Evolutionary conservation across 1,140 invertebrate genomes (phyloP).

Genomic region (Heliothis virescens): DNA sequence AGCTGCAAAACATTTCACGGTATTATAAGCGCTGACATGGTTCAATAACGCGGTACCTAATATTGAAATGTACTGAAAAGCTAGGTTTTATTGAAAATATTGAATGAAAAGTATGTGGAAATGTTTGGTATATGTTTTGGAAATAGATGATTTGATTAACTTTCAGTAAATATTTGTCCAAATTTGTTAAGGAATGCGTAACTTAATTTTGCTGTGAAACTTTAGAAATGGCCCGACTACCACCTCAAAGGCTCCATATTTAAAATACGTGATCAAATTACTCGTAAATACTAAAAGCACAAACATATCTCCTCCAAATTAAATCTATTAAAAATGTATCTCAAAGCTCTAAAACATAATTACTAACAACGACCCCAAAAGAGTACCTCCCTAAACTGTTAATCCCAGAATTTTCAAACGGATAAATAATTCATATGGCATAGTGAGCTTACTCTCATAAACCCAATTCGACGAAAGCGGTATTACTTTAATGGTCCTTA

Average conservation of each 20-base stretch:
- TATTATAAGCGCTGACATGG: not conserved
- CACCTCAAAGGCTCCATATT: not conserved
- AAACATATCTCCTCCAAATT: too few species aligned
- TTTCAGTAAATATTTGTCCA: too few species aligned
- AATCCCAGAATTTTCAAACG: not conserved
- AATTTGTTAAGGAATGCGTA: too few species aligned
- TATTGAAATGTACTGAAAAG: not conserved
- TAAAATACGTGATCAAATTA: not conserved
- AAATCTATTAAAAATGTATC: too few species aligned
- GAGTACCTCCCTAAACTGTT: not conserved
- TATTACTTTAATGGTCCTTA: conserved; percentile 33
- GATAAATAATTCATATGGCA: conserved; percentile 19
- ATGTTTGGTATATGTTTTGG: too few species aligned
- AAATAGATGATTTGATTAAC: too few species aligned
- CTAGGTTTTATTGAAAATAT: too few species aligned
- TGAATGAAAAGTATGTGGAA: too few species aligned
- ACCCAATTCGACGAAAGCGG: conserved; percentile 17
- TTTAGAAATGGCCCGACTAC: too few species aligned
- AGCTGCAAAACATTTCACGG: not conserved
- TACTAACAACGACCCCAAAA: not conserved
- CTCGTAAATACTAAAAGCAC: too few species aligned
- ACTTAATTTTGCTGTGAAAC: too few species aligned
- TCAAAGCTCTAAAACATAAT: not conserved
- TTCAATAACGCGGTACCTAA: not conserved
- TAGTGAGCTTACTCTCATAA: not conserved